Conservation (phyloP, 2,797 vertebrate genomes). For the Carcharodon carcharias region DNA sequence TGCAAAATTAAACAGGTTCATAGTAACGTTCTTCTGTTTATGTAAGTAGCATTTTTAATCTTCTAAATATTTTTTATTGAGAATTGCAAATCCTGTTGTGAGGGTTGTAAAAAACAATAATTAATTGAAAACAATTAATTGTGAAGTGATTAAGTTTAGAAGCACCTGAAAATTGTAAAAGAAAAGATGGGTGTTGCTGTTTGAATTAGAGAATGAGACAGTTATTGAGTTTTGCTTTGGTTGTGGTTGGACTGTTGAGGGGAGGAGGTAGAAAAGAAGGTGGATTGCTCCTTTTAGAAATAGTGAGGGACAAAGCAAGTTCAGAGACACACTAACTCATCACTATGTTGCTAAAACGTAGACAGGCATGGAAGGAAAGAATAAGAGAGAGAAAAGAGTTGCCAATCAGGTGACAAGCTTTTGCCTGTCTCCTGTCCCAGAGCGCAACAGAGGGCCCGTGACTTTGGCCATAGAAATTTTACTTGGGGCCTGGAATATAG, state of each 20-base stretch:
- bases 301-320: neutral
- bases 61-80: neutral
- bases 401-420: neutral
- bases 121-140: neutral
- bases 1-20: neutral
- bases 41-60: neutral
- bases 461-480: neutral
- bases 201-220: neutral
- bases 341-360: neutral
- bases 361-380: neutral
- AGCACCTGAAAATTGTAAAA: neutral
- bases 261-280: neutral
- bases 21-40: neutral
- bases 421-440: neutral
- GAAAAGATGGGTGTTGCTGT: neutral
- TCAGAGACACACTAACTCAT: neutral
- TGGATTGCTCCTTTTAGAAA: neutral
- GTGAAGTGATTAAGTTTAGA: neutral
- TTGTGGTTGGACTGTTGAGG: neutral
- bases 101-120: neutral
- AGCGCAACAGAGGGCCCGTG: neutral
- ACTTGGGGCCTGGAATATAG: neutral
- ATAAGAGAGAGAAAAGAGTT: neutral
- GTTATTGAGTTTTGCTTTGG: neutral
- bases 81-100: neutral